These are phyloP conservation scores for Oncorhynchus nerka DNA, from an alignment of 2,113 vertebrate species.

Conservation along the genomic window DNA sequence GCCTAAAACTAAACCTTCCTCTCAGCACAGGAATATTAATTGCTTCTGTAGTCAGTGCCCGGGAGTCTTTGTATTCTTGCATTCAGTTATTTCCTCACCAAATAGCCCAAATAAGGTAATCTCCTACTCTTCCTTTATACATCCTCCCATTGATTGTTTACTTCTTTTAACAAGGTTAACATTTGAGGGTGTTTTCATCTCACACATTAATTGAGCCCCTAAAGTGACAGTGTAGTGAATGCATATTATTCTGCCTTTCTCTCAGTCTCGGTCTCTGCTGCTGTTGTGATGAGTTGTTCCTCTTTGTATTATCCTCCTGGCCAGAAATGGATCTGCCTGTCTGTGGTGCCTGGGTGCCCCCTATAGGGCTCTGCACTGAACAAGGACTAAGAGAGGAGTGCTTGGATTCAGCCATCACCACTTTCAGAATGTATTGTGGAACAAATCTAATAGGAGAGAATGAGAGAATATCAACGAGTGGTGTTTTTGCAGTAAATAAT, in stretches of 20 bases:
- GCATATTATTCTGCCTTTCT: constrained; percentile 15
- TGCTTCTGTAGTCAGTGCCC: constrained; percentile 44
- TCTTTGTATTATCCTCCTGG: constrained; percentile 35
- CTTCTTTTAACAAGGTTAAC: constrained; percentile 43
- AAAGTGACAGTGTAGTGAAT: constrained; percentile 36
- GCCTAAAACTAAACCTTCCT: constrained; percentile 57
- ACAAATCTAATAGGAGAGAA: not conserved
- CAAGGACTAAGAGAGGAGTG: not conserved
- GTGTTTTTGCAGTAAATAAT: no score
- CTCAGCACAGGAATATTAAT: constrained; percentile 63
- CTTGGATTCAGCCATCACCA: not conserved
- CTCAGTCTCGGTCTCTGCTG: constrained; percentile 9
- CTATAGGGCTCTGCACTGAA: constrained; percentile 48
- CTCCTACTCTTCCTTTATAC: constrained; percentile 23
- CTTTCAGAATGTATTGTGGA: not conserved
- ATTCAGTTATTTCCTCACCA: constrained; percentile 14
- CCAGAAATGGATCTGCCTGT: constrained; percentile 14
- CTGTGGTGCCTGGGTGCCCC: constrained; percentile 67
- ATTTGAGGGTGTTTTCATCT: constrained; percentile 44
- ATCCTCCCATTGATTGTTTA: constrained; percentile 57
- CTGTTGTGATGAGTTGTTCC: constrained; percentile 12
- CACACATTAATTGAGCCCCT: constrained; percentile 51
- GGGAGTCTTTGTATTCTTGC: not conserved
- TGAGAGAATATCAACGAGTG: not conserved
- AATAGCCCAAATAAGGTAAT: constrained; percentile 45